Evolutionary conservation across 2,113 vertebrate species (phyloP).

Genomic region (Sarotherodon lohbergeri): DNA sequence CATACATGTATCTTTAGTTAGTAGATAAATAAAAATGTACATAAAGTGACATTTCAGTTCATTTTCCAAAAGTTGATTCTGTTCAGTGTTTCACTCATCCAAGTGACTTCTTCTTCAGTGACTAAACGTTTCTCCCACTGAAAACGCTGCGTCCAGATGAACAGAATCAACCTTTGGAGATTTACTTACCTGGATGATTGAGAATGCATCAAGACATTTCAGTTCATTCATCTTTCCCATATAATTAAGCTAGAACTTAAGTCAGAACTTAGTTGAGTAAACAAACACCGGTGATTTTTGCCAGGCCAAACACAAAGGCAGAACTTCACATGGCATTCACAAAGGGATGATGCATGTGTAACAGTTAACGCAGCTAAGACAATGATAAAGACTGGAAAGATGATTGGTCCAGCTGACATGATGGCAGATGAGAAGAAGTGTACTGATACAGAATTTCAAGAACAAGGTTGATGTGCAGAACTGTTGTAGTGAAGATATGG

Average conservation of each 20-base stretch:
- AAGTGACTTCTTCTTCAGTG: background rate
- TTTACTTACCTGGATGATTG: background rate
- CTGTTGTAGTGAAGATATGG: background rate
- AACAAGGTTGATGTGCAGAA: background rate
- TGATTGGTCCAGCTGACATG: background rate
- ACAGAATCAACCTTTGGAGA: fast-evolving
- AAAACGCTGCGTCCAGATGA: background rate
- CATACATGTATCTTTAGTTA: background rate
- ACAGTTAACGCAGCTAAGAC: background rate
- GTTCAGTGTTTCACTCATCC: background rate
- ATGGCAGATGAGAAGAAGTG: background rate
- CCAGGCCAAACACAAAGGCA: background rate
- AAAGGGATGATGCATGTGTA: background rate
- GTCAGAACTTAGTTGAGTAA: background rate
- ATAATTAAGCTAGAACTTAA: background rate
- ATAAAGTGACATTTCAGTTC: background rate
- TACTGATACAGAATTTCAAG: background rate
- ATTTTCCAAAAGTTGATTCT: background rate
- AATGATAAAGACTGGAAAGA: background rate
- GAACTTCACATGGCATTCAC: background rate
- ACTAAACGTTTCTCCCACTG: fast-evolving
- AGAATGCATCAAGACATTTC: background rate
- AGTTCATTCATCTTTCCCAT: background rate
- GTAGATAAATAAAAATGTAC: background rate
- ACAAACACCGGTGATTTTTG: background rate